Base-by-base conservation (phyloP, 1,140 invertebrate genomes). In the Drosophila baimaii region DNA sequence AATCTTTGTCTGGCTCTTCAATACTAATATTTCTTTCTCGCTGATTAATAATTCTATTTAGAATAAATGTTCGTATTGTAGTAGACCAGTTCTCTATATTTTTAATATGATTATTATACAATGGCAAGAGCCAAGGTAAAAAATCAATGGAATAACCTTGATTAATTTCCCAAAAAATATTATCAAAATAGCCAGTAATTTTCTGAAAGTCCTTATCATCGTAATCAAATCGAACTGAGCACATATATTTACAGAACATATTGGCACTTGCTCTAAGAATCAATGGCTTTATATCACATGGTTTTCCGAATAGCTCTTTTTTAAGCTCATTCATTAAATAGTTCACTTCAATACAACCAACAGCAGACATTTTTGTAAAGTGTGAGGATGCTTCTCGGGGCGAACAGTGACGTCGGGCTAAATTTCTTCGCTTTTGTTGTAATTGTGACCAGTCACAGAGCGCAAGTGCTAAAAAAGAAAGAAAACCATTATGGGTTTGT, bases 121-220 rank as follows among this genome's bases (percentile, higher is more conserved):
- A 93, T 0, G 96, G 96, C 58, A 95, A 93, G 2, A 98, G 81
- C 94, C 96, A 96, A 0, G 97, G 97, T n/a, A 98, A 91, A 90
- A 98, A 97, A 84, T 98, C 97, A 0, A 97, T 94, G 0, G 96
- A 95, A 86, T 97, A 97, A 0, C 97, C 97, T 90, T 97, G 95
- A 89, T 98, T 98, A 47, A 98, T 96, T 89, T 98, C 97, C 94
- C 95, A 97, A 92, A 98, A 98, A 4, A 98, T 96, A 56, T 95
- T 94, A 80, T 98, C 97, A 81, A 97, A 98, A 74, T 95, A 95
- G 21, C 93, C 81, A 0, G 97, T 94, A 64, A 96, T 94, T 57
- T 94, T 93, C 10, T 91, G 85, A 91, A 97, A 98, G 4, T 94
- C 93, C 0, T 69, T 12, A 77, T 98, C 94, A 7, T 94, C 93